These are phyloP conservation scores for Sebastes trivittatus DNA, from an alignment of 2,797 vertebrate species.

Conservation along the genomic window DNA sequence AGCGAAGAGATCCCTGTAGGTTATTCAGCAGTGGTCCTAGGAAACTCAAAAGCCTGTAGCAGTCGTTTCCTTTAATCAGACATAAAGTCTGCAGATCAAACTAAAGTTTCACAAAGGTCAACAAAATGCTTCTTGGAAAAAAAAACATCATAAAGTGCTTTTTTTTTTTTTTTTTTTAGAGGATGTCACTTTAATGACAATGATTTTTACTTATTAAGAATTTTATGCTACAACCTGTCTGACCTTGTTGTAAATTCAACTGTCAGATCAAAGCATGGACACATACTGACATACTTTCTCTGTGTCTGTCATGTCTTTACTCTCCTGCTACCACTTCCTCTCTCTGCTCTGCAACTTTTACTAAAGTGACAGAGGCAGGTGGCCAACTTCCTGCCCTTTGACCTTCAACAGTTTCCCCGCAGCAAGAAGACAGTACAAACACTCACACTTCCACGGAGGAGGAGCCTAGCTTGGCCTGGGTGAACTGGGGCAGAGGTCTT, in stretches of 20 bases:
- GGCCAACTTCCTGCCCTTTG: slow-evolving; percentile 84
- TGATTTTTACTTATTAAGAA: slow-evolving; percentile 7
- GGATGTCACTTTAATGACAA: slow-evolving; percentile 19
- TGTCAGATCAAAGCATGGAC: slow-evolving; percentile 13
- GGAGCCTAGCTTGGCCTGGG: slow-evolving; percentile 81
- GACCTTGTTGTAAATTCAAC: slow-evolving; percentile 25
- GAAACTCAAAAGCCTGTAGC: slow-evolving; percentile 31
- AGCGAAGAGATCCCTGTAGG: slow-evolving; percentile 49
- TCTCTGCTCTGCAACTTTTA: slow-evolving; percentile 58
- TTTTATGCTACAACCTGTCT: not conserved
- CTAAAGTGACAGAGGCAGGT: slow-evolving; percentile 82
- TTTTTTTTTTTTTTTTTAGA: not conserved
- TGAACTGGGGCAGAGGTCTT: slow-evolving; percentile 83
- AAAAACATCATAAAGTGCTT: not conserved
- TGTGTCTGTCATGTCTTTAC: slow-evolving; percentile 1
- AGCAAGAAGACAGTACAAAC: slow-evolving; percentile 67
- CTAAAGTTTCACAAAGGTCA: slow-evolving; percentile 40
- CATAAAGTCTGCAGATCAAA: slow-evolving; percentile 35
- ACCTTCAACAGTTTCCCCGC: slow-evolving; percentile 76
- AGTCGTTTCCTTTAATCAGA: slow-evolving; percentile 46
- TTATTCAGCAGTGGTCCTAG: slow-evolving; percentile 38
- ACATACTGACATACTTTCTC: slow-evolving; percentile 14
- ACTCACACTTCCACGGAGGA: slow-evolving; percentile 59
- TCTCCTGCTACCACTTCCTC: slow-evolving; percentile 59
- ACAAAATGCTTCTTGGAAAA: slow-evolving; percentile 5